These are phyloP conservation scores for Eupithecia inturbata DNA, from an alignment of 2,888 invertebrate species.

Conservation along the genomic window DNA sequence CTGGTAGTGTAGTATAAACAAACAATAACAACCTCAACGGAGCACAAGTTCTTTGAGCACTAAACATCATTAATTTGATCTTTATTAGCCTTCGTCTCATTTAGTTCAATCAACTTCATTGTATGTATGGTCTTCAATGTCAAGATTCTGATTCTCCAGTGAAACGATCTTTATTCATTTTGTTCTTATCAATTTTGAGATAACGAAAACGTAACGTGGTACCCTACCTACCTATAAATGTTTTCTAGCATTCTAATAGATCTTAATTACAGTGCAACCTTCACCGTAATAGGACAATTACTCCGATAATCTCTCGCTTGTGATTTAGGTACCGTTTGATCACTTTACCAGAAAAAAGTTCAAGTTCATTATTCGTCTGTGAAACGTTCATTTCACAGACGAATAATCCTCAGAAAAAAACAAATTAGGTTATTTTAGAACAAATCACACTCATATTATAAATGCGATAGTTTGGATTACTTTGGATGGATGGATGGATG, in stretches of 20 bases:
- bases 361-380: too few relatives aligned
- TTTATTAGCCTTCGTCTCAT: slow-evolving; percentile 65
- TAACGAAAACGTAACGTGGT: background rate
- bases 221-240: background rate
- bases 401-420: slow-evolving; percentile 17
- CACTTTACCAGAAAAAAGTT: slow-evolving; percentile 15
- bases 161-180: slow-evolving; percentile 18
- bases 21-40: slow-evolving; percentile 6
- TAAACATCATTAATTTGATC: slow-evolving; percentile 47
- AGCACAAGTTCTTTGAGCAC: slow-evolving; percentile 20
- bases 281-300: slow-evolving; percentile 5
- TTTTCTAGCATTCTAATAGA: background rate
- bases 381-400: slow-evolving; percentile 9
- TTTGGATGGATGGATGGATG: background rate
- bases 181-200: slow-evolving; percentile 21
- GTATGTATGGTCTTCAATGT: slow-evolving; percentile 25
- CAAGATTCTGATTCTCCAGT: slow-evolving; percentile 20
- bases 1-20: background rate
- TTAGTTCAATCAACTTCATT: slow-evolving; percentile 62
- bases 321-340: slow-evolving; percentile 8
- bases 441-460: background rate
- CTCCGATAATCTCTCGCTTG: background rate
- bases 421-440: background rate
- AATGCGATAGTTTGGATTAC: background rate
- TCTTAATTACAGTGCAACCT: background rate